Base-by-base conservation (phyloP, 2,113 vertebrate genomes). In the Percina caprodes region DNA sequence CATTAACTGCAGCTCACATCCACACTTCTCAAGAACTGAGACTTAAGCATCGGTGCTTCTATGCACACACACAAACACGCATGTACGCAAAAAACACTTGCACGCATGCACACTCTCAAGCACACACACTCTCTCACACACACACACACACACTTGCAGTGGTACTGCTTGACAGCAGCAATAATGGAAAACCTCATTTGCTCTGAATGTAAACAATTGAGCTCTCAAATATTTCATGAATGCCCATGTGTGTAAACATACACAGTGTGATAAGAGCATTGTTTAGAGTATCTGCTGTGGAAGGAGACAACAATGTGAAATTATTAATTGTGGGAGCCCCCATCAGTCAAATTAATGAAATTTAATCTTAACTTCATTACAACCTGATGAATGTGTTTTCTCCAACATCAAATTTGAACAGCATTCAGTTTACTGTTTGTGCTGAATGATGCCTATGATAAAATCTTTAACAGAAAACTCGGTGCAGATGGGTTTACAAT, bases 101-200 rank as follows among this genome's bases (percentile, higher is more conserved):
- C 73, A 54, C 35, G 2, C 39, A 10, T 2, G 2, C 39, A 26
- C 68, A 71, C 69, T 48, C 52, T 4, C 54, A 24, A 52, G 21
- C 21, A 65, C 71, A 69, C 80, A 39, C 67, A 66, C 16, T 39
- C 26, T n/a, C n/a, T 21, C 52, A 60, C 79, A 76, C 78, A 49
- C 46, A 24, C 69, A 74, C 30, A 60, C 45, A 16, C n/a, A 69
- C 56, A 79, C 68, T 83, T 60, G n/a, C 75, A 66, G 82, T 80
- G 63, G 84, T 79, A 54, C 60, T 1, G 75, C 79, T 87, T 91
- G 87, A 91, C 86, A 86, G 82, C 82, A 76, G 82, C 86, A 89
- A 92, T 91, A 93, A 92, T 91, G 86, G 83, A 75, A 77, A 87
- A 74, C 69, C 89, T 91, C 76, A 91, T 92, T 94, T 89, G 79